Evolutionary conservation across 2,797 vertebrate species (phyloP).

Genomic region (Brotula barbata): DNA sequence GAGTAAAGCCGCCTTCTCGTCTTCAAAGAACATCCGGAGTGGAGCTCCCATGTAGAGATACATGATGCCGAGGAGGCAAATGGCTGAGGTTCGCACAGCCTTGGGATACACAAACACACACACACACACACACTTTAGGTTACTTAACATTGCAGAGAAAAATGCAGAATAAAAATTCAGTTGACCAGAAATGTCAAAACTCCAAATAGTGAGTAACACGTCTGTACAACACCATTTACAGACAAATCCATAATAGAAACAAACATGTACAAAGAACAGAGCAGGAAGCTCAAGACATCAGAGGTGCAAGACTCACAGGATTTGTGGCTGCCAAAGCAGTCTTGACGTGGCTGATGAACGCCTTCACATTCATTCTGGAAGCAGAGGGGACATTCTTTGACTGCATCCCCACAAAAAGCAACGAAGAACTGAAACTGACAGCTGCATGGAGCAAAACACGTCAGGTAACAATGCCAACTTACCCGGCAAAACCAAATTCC

Average conservation of each 20-base stretch:
- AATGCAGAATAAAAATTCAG: no score
- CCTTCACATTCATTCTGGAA: constrained; percentile 87
- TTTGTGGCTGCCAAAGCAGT: constrained; percentile 90
- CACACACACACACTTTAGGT: not conserved
- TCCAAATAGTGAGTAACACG: no score
- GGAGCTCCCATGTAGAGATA: constrained; percentile 87
- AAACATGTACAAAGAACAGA: not conserved
- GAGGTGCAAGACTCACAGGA: constrained; percentile 57
- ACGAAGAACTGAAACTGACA: not conserved
- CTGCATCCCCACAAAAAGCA: not conserved
- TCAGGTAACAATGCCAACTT: constrained; percentile 34
- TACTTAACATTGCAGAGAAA: no score
- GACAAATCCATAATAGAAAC: constrained; percentile 1
- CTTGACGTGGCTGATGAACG: constrained; percentile 89
- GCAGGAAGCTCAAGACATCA: not conserved
- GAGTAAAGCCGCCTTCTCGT: constrained; percentile 88
- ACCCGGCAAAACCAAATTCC: constrained; percentile 92
- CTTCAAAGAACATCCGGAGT: constrained; percentile 91
- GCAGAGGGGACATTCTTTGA: not conserved
- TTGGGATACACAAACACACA: not conserved
- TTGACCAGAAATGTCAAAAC: no score
- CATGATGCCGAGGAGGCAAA: constrained; percentile 87
- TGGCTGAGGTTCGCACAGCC: constrained; percentile 86
- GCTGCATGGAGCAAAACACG: not conserved
- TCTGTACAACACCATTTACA: no score